These are phyloP conservation scores for Dermatophagoides farinae DNA, from an alignment of 1,140 invertebrate genomes.

Conservation along the genomic window DNA sequence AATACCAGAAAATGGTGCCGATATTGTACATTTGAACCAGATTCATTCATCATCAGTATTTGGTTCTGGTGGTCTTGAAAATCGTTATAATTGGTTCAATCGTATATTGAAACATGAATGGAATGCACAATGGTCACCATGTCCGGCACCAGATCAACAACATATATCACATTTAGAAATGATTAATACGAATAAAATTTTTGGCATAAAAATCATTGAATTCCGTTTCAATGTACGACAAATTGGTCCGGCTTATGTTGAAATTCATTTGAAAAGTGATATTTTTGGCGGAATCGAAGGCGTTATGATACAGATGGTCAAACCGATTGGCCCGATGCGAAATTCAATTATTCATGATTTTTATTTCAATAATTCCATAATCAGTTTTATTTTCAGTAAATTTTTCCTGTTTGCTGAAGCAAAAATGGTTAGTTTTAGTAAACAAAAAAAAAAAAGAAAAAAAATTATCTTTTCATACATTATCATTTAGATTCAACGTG, in stretches of 20 bases:
- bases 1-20: slow-evolving; percentile 55
- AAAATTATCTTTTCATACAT: not conserved
- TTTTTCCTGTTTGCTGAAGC: slow-evolving; percentile 47
- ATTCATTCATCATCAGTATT: slow-evolving; percentile 43
- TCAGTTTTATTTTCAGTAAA: slow-evolving; percentile 40
- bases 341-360: slow-evolving; percentile 57
- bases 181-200: not conserved
- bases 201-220: not conserved
- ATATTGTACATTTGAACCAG: slow-evolving; percentile 51
- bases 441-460: slow-evolving; percentile 12
- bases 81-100: no score
- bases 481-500: slow-evolving; percentile 52
- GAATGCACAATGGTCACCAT: not conserved
- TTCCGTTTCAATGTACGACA: slow-evolving; percentile 20
- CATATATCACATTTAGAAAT: not conserved
- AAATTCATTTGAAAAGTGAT: slow-evolving; percentile 33
- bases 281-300: slow-evolving; percentile 35
- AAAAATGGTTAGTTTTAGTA: slow-evolving; percentile 38
- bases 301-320: slow-evolving; percentile 51
- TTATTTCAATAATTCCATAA: slow-evolving; percentile 33
- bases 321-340: slow-evolving; percentile 50
- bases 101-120: not conserved
- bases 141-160: not conserved
- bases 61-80: slow-evolving; percentile 25
- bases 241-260: slow-evolving; percentile 32